Percentiles rank a stretch among this genome's conserved stretches.
These are phyloP conservation scores for Zosterops japonicus DNA, from an alignment of 2,113 vertebrate species.

Conservation along the genomic window DNA sequence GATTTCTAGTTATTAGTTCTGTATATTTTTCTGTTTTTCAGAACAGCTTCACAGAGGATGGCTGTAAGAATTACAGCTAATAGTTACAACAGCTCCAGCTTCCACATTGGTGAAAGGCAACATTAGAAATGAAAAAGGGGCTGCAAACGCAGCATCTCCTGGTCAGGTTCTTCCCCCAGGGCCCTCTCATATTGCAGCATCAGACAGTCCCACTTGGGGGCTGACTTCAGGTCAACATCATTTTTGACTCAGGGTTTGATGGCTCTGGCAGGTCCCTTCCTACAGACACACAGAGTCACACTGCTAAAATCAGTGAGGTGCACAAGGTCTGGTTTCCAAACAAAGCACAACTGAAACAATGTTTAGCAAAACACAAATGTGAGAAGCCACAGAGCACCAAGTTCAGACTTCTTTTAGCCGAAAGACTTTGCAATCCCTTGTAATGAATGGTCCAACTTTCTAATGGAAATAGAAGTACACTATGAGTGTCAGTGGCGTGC, in stretches of 20 bases:
- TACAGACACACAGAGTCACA: rapidly evolving
- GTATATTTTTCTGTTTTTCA: background rate
- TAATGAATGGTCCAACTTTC: background rate
- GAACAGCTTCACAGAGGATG: background rate
- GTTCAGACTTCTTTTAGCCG: background rate
- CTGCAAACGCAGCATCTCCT: background rate
- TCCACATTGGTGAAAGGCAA: background rate
- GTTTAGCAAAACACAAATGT: background rate
- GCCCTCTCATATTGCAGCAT: rapidly evolving
- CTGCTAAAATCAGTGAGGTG: background rate
- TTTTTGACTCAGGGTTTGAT: background rate
- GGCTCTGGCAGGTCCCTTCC: background rate
- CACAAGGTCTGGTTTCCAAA: background rate
- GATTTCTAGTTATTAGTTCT: background rate
- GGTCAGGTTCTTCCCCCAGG: background rate
- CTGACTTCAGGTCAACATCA: background rate
- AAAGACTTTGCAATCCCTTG: background rate
- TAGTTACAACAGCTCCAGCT: background rate
- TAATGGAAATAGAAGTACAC: background rate
- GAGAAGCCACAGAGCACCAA: background rate
- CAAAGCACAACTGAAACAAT: background rate
- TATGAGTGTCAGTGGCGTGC: background rate
- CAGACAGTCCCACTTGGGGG: rapidly evolving
- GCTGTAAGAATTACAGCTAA: background rate
- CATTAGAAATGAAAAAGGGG: background rate